phyloP scores from a whole-genome alignment of 2,888 invertebrate genomes.

The Linyphia triangularis region DNA sequence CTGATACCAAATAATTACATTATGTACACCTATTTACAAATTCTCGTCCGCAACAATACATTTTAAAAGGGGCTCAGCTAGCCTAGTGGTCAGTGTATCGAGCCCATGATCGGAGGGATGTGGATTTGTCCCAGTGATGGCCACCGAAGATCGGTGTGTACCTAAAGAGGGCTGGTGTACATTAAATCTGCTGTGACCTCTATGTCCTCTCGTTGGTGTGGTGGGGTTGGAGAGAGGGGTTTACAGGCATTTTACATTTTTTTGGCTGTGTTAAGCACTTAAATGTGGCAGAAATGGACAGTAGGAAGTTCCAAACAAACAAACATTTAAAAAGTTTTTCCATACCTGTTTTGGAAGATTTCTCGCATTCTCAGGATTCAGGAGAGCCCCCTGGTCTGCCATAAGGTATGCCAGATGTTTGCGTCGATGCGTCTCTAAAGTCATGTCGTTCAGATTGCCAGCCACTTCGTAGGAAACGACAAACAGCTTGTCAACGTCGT shows the following conservation, averaged over 20 bases:
- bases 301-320: background rate
- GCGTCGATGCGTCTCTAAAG: slow-evolving; percentile 92
- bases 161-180: too few relatives aligned
- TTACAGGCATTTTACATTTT: background rate
- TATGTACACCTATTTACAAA: too few relatives aligned
- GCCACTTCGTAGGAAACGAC: slow-evolving; percentile 88
- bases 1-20: too few relatives aligned
- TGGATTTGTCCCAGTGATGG: too few relatives aligned
- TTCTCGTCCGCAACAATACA: too few relatives aligned
- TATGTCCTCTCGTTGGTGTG: too few relatives aligned
- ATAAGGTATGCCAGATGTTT: slow-evolving; percentile 96
- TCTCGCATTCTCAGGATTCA: slow-evolving; percentile 92
- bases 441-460: slow-evolving; percentile 89
- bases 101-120: too few relatives aligned
- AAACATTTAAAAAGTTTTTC: background rate
- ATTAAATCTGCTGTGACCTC: too few relatives aligned
- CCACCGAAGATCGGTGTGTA: too few relatives aligned
- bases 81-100: too few relatives aligned
- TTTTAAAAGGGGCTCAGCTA: too few relatives aligned
- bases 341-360: slow-evolving; percentile 92
- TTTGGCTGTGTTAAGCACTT: background rate
- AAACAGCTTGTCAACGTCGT: slow-evolving; percentile 92
- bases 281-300: background rate
- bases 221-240: too few relatives aligned
- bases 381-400: slow-evolving; percentile 96